phyloP scores from a whole-genome alignment of 2,113 vertebrate genomes.

The Opisthocomus hoazin region DNA sequence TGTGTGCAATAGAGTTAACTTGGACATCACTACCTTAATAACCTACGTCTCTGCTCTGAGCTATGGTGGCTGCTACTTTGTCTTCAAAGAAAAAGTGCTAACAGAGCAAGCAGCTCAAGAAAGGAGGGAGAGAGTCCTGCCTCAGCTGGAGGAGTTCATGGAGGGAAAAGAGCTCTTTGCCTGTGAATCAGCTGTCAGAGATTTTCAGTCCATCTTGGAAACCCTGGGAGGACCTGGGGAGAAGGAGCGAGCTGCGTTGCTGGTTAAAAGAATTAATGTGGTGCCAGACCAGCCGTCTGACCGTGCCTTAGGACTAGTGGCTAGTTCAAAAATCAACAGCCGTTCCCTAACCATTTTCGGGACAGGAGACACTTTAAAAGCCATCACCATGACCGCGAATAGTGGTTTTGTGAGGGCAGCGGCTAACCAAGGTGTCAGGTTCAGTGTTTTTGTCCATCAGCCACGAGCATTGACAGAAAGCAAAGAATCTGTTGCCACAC shows the following conservation, averaged over 20 bases:
- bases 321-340: conserved; percentile 88
- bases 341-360: conserved; percentile 93
- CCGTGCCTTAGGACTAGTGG: conserved; percentile 79
- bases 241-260: conserved; percentile 78
- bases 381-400: conserved; percentile 95
- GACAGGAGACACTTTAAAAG: conserved; percentile 87
- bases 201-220: conserved; percentile 90
- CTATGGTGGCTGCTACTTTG: conserved; percentile 85
- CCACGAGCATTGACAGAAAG: conserved; percentile 93
- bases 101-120: conserved; percentile 93
- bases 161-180: conserved; percentile 89
- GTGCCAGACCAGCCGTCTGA: conserved; percentile 88
- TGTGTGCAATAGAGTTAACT: conserved; percentile 84
- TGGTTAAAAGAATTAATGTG: conserved; percentile 80
- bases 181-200: conserved; percentile 87
- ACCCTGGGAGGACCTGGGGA: conserved; percentile 88
- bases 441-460: conserved; percentile 93
- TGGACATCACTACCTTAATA: conserved; percentile 96
- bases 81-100: conserved; percentile 91
- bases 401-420: conserved; percentile 93
- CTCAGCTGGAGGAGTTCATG: conserved; percentile 87
- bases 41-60: conserved; percentile 91
- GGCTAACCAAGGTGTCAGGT: conserved; percentile 91
- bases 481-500: conserved; percentile 86
- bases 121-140: conserved; percentile 82